Evolutionary conservation across 2,888 invertebrate genomes (phyloP).

Genomic region (Kryphioiulus occultus): DNA sequence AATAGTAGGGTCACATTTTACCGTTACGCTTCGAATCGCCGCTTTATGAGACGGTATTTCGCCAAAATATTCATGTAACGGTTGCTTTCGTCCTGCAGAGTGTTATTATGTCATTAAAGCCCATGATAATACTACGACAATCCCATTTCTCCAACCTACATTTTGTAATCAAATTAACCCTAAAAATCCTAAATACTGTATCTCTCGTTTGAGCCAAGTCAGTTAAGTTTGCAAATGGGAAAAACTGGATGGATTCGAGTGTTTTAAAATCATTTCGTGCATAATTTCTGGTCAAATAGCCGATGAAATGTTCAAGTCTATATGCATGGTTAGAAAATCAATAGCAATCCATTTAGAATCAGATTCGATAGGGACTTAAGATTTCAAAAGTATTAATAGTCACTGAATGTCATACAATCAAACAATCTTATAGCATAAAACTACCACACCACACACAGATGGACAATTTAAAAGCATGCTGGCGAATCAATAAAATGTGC

Average conservation of each 20-base stretch:
- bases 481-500: not conserved
- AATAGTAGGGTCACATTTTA: not conserved
- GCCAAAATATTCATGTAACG: not conserved
- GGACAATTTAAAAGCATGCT: too few species aligned
- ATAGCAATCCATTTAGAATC: too few species aligned
- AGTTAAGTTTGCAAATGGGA: not conserved
- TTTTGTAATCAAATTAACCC: conserved; percentile 11
- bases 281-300: too few species aligned
- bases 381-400: too few species aligned
- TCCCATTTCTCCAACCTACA: not conserved
- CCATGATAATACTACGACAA: not conserved
- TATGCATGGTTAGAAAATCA: too few species aligned
- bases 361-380: too few species aligned
- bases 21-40: not conserved
- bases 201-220: not conserved
- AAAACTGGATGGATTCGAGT: too few species aligned
- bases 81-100: not conserved
- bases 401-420: too few species aligned
- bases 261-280: too few species aligned
- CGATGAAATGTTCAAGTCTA: too few species aligned
- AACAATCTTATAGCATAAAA: too few species aligned
- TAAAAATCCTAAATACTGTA: conserved; percentile 2
- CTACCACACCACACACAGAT: too few species aligned
- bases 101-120: conserved; percentile 14
- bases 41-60: not conserved